Evolutionary conservation across 2,113 vertebrate genomes (phyloP).

Genomic region (Psephotus haematonotus): DNA sequence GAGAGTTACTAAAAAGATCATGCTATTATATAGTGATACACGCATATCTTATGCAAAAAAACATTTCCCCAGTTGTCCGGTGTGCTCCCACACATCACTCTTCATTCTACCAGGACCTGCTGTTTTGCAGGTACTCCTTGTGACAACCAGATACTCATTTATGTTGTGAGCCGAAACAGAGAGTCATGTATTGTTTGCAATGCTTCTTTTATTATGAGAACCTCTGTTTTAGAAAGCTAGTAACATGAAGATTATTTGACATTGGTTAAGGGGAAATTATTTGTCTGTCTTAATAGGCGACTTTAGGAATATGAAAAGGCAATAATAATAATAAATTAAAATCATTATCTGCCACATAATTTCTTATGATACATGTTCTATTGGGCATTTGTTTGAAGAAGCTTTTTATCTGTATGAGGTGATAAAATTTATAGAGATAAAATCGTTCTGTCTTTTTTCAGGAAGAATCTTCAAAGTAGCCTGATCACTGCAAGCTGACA

Average conservation of each 20-base stretch:
- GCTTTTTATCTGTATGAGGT: not conserved
- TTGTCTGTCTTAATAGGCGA: not conserved
- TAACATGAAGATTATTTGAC: not conserved
- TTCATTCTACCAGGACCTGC: not conserved
- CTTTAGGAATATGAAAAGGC: not conserved
- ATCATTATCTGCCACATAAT: not conserved
- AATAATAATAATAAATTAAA: not conserved
- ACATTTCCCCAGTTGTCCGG: accelerated
- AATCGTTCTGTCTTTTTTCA: not conserved
- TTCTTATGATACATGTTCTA: not conserved
- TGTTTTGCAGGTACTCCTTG: not conserved
- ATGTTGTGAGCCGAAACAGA: not conserved
- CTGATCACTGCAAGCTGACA: not conserved
- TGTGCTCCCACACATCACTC: accelerated
- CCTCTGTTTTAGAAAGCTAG: not conserved
- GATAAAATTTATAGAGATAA: not conserved
- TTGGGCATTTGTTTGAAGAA: not conserved
- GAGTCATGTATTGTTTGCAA: not conserved
- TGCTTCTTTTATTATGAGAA: not conserved
- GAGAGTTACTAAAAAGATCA: not conserved
- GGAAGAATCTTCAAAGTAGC: not conserved
- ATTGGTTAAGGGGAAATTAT: not conserved
- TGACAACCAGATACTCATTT: not conserved
- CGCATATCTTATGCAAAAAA: not conserved
- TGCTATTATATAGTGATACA: not conserved